Conservation (phyloP, 2,797 vertebrate genomes). For the Falco naumanni region DNA sequence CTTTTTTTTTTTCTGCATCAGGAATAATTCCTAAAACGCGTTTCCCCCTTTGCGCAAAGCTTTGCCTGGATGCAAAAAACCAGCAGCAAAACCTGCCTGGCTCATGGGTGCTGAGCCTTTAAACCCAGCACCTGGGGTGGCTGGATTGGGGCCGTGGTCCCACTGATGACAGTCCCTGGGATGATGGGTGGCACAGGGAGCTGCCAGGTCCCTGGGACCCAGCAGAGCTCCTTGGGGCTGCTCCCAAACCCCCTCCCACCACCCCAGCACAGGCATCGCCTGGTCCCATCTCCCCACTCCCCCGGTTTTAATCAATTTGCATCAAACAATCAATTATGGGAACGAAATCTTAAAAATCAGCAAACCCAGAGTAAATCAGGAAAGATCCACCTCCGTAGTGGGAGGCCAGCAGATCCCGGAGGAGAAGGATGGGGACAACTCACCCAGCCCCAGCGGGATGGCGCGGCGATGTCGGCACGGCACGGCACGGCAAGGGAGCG, state of each 20-base stretch:
- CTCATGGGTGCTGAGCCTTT: fast-evolving
- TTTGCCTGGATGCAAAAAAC: neutral
- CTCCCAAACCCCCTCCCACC: neutral
- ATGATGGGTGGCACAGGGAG: fast-evolving
- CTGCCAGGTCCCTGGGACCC: neutral
- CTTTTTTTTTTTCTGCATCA: neutral
- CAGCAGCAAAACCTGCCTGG: fast-evolving
- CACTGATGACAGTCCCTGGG: neutral
- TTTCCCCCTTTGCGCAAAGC: neutral
- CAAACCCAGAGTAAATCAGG: neutral
- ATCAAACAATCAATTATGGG: fast-evolving
- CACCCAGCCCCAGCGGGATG: neutral
- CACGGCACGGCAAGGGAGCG: neutral
- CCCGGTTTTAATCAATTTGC: fast-evolving
- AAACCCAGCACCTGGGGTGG: fast-evolving
- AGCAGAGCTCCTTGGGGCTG: neutral
- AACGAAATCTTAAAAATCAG: fast-evolving
- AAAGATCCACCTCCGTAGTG: fast-evolving
- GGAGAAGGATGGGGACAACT: neutral
- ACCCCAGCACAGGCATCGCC: fast-evolving
- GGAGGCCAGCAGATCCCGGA: neutral
- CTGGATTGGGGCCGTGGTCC: fast-evolving
- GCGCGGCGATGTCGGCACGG: neutral
- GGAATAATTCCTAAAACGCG: neutral
- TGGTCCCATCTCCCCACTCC: fast-evolving